Percentiles rank a stretch among this genome's conserved stretches.
Evolutionary conservation across 2,888 invertebrate genomes (phyloP).

Genomic region (Apotomis turbidana): DNA sequence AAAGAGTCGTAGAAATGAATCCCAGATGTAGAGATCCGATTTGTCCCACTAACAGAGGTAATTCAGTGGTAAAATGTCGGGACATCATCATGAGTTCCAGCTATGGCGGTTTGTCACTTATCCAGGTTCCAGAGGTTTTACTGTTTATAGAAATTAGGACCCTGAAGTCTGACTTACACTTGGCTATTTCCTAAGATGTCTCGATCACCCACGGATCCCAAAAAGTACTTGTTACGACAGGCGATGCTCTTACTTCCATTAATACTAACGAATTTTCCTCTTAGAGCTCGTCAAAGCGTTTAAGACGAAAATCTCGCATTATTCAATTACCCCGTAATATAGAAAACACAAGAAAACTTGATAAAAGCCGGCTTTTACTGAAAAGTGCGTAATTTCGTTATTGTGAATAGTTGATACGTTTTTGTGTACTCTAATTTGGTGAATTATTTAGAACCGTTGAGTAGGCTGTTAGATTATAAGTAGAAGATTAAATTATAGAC

Average conservation of each 20-base stretch:
- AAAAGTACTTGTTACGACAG: background rate
- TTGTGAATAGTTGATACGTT: slow-evolving; percentile 4
- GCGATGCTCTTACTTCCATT: background rate
- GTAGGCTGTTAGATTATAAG: background rate
- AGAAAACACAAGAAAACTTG: slow-evolving; percentile 8
- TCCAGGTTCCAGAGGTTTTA: too few species aligned
- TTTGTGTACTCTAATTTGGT: slow-evolving; percentile 13
- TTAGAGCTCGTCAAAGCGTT: slow-evolving; percentile 8
- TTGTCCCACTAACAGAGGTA: too few species aligned
- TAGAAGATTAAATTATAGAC: background rate
- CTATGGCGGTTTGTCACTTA: too few species aligned
- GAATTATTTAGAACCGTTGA: background rate
- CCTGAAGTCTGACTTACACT: too few species aligned
- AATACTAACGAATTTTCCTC: slow-evolving; percentile 5
- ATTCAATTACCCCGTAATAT: slow-evolving; percentile 9
- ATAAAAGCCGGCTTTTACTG: slow-evolving; percentile 23
- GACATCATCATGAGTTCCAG: too few species aligned
- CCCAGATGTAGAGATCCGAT: too few species aligned
- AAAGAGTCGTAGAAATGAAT: too few species aligned
- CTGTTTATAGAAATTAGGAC: too few species aligned
- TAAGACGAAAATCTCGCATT: background rate
- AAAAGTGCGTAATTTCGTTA: slow-evolving; percentile 13
- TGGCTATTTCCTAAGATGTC: too few species aligned
- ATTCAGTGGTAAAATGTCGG: too few species aligned
- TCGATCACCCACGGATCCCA: background rate